These are phyloP conservation scores for Drosophila bipectinata DNA, from an alignment of 1,140 invertebrate genomes.

Conservation along the genomic window DNA sequence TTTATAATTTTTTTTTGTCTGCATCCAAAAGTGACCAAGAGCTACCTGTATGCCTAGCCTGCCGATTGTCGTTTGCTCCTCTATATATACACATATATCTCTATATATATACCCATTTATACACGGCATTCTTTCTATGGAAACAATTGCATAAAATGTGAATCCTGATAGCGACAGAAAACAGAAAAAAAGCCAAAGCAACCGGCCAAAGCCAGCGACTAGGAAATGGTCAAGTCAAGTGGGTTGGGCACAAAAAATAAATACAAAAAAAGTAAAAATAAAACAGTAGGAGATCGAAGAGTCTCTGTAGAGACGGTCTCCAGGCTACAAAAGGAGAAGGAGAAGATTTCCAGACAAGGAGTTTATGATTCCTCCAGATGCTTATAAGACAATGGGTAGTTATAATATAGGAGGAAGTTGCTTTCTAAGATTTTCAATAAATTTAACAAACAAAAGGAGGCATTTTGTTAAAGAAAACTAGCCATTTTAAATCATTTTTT, in stretches of 20 bases:
- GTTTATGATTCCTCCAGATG: slow-evolving; percentile 46
- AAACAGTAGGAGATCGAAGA: slow-evolving; percentile 46
- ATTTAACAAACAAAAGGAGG: neutral
- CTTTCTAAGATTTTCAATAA: slow-evolving; percentile 6
- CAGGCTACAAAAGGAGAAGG: slow-evolving; percentile 6
- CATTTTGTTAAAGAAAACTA: neutral
- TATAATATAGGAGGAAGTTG: slow-evolving; percentile 23
- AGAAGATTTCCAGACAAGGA: slow-evolving; percentile 21
- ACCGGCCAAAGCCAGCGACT: slow-evolving; percentile 6
- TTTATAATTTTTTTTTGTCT: neutral
- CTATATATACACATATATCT: slow-evolving; percentile 14
- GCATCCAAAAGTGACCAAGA: slow-evolving; percentile 38
- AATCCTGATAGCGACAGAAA: slow-evolving; percentile 75
- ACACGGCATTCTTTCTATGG: slow-evolving; percentile 78
- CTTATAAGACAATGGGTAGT: slow-evolving; percentile 26
- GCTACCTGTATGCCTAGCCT: slow-evolving; percentile 58
- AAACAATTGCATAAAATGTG: slow-evolving; percentile 82
- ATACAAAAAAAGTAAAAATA: slow-evolving; percentile 1
- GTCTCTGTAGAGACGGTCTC: neutral
- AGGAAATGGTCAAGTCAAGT: slow-evolving; percentile 48
- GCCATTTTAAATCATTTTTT: neutral
- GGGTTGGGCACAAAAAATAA: slow-evolving; percentile 30
- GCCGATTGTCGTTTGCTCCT: slow-evolving; percentile 20
- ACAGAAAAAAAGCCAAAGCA: slow-evolving; percentile 19
- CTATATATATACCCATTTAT: slow-evolving; percentile 47